phyloP scores from a whole-genome alignment of 2,888 invertebrate species.

The Heliconius aoede region DNA sequence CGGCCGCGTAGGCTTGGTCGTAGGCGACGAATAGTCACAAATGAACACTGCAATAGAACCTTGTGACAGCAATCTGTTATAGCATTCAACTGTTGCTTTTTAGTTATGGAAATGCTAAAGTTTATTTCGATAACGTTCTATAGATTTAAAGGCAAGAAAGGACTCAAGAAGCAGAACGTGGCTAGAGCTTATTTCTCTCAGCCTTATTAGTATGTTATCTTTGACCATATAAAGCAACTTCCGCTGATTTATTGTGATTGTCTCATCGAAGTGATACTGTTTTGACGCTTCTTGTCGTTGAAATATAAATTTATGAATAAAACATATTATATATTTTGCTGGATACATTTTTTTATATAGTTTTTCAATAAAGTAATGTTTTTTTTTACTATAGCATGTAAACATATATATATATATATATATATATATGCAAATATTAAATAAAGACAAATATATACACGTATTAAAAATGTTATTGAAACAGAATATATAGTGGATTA shows the following conservation, averaged over 20 bases:
- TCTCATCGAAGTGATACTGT: conserved; percentile 36
- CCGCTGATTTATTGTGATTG: conserved; percentile 33
- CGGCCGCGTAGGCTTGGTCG: conserved; percentile 50
- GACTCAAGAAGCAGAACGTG: background rate
- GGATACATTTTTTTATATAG: background rate
- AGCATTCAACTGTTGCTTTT: conserved; percentile 17
- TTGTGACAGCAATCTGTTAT: conserved; percentile 28
- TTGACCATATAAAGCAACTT: conserved; percentile 37
- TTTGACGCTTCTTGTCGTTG: conserved; percentile 9
- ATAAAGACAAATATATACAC: background rate
- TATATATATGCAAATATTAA: background rate
- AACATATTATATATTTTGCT: background rate
- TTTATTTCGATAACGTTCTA: conserved; percentile 30
- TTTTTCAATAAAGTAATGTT: background rate
- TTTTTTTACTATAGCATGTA: background rate
- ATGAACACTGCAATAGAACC: conserved; percentile 28
- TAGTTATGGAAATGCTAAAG: background rate
- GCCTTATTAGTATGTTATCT: conserved; percentile 36
- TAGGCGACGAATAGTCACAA: conserved; percentile 47
- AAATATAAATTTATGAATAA: background rate
- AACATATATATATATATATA: no score
- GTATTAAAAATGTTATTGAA: background rate
- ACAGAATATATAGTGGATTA: background rate
- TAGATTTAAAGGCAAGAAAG: conserved; percentile 8
- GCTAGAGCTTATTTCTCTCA: conserved; percentile 9